Conservation (phyloP, 2,888 invertebrate species). For the Leptarthrus brevirostris region DNA sequence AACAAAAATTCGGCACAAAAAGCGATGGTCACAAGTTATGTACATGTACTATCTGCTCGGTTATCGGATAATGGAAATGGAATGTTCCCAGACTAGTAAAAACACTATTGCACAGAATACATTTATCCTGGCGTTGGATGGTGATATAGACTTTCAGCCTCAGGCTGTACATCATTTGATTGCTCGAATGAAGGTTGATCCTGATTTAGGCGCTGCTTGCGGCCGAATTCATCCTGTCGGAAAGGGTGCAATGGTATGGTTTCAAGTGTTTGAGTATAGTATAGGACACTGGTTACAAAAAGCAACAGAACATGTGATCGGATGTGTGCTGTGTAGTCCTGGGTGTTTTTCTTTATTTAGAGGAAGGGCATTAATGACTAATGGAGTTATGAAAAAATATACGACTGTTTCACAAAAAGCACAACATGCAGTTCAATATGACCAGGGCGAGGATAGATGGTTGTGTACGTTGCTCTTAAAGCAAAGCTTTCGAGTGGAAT, state of each 20-base stretch:
- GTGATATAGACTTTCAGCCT: conserved; percentile 90
- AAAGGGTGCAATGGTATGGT: conserved; percentile 84
- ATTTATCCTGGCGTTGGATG: conserved; percentile 85
- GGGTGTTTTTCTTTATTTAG: conserved; percentile 93
- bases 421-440: conserved; percentile 89
- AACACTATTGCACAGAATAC: conserved; percentile 83
- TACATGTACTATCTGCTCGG: conserved; percentile 94
- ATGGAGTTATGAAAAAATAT: conserved; percentile 89
- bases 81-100: conserved; percentile 67
- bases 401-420: conserved; percentile 83
- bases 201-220: conserved; percentile 85
- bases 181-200: conserved; percentile 88
- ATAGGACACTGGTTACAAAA: conserved; percentile 95
- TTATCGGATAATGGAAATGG: conserved; percentile 78
- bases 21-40: conserved; percentile 96
- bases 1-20: conserved; percentile 86
- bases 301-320: conserved; percentile 90
- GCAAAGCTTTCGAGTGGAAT: conserved; percentile 91
- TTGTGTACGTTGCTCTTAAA: conserved; percentile 91
- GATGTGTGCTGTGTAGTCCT: conserved; percentile 90
- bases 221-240: conserved; percentile 92
- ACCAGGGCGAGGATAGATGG: conserved; percentile 98
- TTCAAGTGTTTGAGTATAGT: conserved; percentile 90
- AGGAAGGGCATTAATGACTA: conserved; percentile 89
- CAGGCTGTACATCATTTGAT: conserved; percentile 81